These are phyloP conservation scores for Cuculus canorus DNA, from an alignment of 2,797 vertebrate species.

Conservation along the genomic window DNA sequence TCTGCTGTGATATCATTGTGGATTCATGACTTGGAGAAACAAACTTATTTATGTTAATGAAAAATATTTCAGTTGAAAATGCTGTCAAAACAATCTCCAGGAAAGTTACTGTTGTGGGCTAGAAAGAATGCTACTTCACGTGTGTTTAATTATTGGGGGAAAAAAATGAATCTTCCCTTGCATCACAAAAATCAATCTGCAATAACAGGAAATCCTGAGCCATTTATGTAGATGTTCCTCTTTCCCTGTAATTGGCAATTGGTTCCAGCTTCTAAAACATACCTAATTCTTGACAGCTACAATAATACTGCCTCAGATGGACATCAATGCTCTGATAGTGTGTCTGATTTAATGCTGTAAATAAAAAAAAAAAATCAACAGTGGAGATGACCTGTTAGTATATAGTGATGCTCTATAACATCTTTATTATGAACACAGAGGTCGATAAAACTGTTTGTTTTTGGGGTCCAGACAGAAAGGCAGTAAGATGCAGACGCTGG, in stretches of 20 bases:
- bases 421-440: not conserved
- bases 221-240: constrained; percentile 66
- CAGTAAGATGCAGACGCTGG: rapidly evolving
- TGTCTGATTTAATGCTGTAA: not conserved
- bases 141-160: constrained; percentile 74
- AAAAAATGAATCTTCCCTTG: constrained; percentile 50
- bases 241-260: constrained; percentile 70
- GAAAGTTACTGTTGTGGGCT: constrained; percentile 61
- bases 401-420: not conserved
- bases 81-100: constrained; percentile 64
- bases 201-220: constrained; percentile 77
- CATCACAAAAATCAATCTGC: constrained; percentile 70
- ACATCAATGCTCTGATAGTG: not conserved
- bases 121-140: constrained; percentile 68
- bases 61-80: constrained; percentile 68
- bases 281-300: constrained; percentile 53
- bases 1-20: constrained; percentile 46
- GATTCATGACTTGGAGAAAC: constrained; percentile 20
- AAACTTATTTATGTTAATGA: constrained; percentile 48
- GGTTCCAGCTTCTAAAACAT: constrained; percentile 72
- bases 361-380: not conserved
- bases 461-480: not conserved
- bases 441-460: not conserved
- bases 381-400: not conserved
- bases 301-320: constrained; percentile 1